Evolutionary conservation across 2,888 invertebrate species (phyloP), one percentile per base, ranked within the genome.

Genomic region (Disparrhopalites patrizii): DNA sequence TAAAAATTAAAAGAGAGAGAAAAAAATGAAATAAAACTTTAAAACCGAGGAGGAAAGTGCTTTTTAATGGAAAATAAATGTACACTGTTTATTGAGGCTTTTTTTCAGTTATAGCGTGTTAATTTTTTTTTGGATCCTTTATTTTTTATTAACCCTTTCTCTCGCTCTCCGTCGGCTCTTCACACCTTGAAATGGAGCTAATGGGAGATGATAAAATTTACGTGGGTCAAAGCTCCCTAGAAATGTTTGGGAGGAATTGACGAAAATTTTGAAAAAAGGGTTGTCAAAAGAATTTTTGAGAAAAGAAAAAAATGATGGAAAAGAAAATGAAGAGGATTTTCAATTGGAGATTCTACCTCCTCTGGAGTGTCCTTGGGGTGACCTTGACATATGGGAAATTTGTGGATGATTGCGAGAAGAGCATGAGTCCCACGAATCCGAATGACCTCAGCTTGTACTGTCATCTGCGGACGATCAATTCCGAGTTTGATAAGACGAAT

Each of bases 401-500:
- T 13, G 50, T 31, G 60, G 60, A 61, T 27, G 60, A 60, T 15
- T 61, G 60, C 25, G 30, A 27, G 10, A 61, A 50, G 10, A n/a
- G n/a, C n/a, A 27, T 27, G 2, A 55, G 33, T 30, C n/a, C 18
- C 18, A 3, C 25, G 5, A 27, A 27, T 5, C 18, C 51, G 13
- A 47, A n/a, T 47, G 88, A 91, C 80, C 88, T 90, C 70, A 86
- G 88, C 23, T 83, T 90, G 71, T 87, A 86, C 69, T 89, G 91
- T 81, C 86, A 89, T 81, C 83, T 91, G 77, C 83, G 91, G 75
- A 88, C 91, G 58, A 89, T 91, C 77, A 90, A 91, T 81, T 90
- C 90, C 82, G 91, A 89, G 79, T 90, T 88, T 78, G 91, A 89
- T 80, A 89, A 89, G 71, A 93, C 91, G 36, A 92, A 92, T 81